These are phyloP conservation scores for Entomobrya multifasciata DNA, from an alignment of 2,888 invertebrate genomes.

Conservation along the genomic window DNA sequence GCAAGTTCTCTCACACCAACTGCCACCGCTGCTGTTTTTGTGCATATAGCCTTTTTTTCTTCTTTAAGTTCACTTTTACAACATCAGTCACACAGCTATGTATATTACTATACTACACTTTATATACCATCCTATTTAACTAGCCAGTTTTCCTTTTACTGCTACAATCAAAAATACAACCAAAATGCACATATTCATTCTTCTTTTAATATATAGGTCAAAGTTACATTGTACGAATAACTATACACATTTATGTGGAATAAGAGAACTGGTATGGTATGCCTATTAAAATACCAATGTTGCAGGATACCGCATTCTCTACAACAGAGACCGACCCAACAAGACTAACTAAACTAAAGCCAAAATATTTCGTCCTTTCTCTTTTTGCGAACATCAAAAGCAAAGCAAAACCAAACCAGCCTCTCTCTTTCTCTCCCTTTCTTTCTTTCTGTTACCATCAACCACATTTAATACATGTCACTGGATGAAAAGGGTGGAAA, in stretches of 20 bases:
- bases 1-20: neutral
- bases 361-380: neutral
- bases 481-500: neutral
- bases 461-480: neutral
- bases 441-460: neutral
- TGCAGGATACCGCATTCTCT: neutral
- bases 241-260: neutral
- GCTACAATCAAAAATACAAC: neutral
- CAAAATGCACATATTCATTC: conserved; percentile 18
- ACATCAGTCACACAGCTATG: neutral
- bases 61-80: conserved; percentile 27
- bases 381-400: neutral
- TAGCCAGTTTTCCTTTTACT: neutral
- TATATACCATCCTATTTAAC: neutral
- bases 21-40: neutral
- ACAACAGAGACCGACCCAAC: conserved; percentile 15
- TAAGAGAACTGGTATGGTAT: no score
- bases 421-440: neutral
- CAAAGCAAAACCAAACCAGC: neutral
- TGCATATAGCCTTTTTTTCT: neutral
- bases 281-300: conserved; percentile 3
- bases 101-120: neutral
- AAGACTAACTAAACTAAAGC: conserved; percentile 20
- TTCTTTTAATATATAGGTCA: conserved; percentile 48
- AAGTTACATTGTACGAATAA: conserved; percentile 18